Evolutionary conservation across 2,113 vertebrate genomes (phyloP), one percentile per base, ranked within the genome.

Genomic region (Odontesthes bonariensis): DNA sequence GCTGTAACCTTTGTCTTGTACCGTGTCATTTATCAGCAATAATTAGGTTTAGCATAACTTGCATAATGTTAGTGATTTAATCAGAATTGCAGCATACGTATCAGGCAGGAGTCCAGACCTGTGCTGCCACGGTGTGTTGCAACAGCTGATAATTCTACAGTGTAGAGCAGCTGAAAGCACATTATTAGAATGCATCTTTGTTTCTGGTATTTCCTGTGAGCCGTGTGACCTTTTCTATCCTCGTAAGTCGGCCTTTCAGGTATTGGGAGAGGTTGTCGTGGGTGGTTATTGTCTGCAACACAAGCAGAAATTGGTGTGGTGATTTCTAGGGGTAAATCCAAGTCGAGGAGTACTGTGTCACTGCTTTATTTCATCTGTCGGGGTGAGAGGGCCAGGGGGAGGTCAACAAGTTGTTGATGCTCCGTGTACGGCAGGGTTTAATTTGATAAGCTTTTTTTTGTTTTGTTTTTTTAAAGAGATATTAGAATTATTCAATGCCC

Each of bases 61-160:
- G 23, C 65, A 47, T 70, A 20, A 61, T 35, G 51, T 60, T 6
- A 6, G 0, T 52, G 20, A 22, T 60, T 69, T 40, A 64, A 54
- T 75, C 69, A 52, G 55, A 46, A 33, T 44, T 44, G 53, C 31
- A 11, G 22, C 16, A 32, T 0, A 10, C 81, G 27, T 40, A 55
- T 69, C 55, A 42, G 85, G 73, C n/a, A 79, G 63, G 53, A 85
- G 85, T 82, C 56, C 80, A 75, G 44, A 51, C 10, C 19, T 27
- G 46, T 1, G 16, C 35, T 4, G 35, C 40, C 17, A 3, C 22
- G 38, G 52, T 35, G 2, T 74, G 54, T 66, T n/a, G 59, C 35
- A 75, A 78, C 27, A 31, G 52, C 64, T 73, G 51, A 55, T 62
- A 54, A 69, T 57, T 10, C 62, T 44, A 6, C 27, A 49, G 42